phyloP scores from a whole-genome alignment of 2,113 vertebrate genomes.

The Saiga tatarica region DNA sequence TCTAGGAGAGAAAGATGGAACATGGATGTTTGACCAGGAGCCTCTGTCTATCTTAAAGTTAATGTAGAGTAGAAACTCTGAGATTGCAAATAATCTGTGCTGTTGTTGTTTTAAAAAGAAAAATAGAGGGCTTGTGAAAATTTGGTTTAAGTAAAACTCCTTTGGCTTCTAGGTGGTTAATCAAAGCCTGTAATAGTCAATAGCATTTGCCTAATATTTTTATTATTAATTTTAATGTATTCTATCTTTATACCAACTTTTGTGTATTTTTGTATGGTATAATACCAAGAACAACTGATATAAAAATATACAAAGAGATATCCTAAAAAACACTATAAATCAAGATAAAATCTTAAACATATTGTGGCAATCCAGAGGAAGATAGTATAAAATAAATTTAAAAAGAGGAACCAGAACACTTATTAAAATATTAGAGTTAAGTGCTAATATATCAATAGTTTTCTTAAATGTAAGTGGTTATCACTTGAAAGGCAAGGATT shows the following conservation, averaged over 20 bases:
- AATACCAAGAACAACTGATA: neutral
- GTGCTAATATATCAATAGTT: neutral
- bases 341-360: neutral
- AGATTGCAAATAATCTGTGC: neutral
- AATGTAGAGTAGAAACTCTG: neutral
- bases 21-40: neutral
- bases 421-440: neutral
- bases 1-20: neutral
- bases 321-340: neutral
- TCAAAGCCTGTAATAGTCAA: neutral
- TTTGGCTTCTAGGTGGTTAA: neutral
- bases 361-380: neutral
- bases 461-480: neutral
- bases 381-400: neutral
- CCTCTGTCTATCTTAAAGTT: neutral
- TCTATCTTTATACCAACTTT: neutral
- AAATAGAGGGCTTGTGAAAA: neutral
- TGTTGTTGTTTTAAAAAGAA: neutral
- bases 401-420: neutral
- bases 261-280: neutral
- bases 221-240: neutral
- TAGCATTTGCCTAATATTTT: neutral
- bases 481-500: neutral
- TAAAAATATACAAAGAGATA: neutral
- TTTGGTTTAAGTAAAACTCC: neutral